Evolutionary conservation across 1,140 invertebrate genomes (phyloP), one percentile per base, ranked within the genome.

Genomic region (Drosophila truncata): DNA sequence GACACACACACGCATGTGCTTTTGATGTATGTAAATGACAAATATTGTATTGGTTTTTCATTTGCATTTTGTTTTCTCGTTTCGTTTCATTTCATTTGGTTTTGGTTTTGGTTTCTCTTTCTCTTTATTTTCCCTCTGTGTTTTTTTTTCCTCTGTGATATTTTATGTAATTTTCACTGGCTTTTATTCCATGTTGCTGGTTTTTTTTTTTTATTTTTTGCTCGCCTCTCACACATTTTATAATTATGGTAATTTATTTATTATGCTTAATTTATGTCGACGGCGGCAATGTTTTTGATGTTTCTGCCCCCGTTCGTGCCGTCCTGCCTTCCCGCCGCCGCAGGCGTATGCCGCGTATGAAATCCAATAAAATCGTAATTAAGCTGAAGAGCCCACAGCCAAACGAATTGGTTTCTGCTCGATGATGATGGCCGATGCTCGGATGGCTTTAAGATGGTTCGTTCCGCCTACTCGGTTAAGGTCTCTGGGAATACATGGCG

Each of bases 241-340:
- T 87, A 87, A 86, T 86, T 86, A 86, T 87, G 83, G 77, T 79
- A 82, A 86, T 86, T 86, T 86, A 82, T 86, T 79, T 85, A 85
- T 86, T 75, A 76, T 62, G 66, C 73, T 85, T 73, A 80, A 84
- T 86, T 85, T 82, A 86, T 86, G 82, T 59, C 62, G 52, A 49
- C 69, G 52, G 58, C 69, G 54, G 70, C 63, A 63, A 80, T 84
- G 81, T 76, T 76, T 62, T 65, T 74, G 69, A 82, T 78, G 73
- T 67, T 61, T 61, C 54, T 42, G 60, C 79, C 50, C 54, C 73
- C 73, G 61, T 39, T 64, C 35, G 29, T 52, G 42, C 7, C n/a
- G n/a, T n/a, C n/a, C n/a, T n/a, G n/a, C n/a, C n/a, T n/a, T n/a
- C n/a, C n/a, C n/a, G n/a, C n/a, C 44, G 23, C 46, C 25, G 27